phyloP scores from a whole-genome alignment of 2,113 vertebrate species.

The Enhydra lutris region DNA sequence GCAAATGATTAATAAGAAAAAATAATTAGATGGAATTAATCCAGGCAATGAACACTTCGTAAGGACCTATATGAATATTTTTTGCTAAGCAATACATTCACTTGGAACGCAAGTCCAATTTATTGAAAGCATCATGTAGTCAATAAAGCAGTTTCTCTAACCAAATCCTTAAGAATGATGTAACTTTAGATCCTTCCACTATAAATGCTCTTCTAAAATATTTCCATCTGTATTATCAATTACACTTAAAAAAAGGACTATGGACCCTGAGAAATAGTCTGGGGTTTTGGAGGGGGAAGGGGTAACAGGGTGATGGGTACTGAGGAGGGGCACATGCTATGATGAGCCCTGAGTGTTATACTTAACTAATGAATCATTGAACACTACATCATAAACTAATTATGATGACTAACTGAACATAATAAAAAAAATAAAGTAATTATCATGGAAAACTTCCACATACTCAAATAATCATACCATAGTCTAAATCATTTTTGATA shows the following conservation, averaged over 20 bases:
- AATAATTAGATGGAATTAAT: neutral
- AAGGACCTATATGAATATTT: neutral
- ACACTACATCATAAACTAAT: no score
- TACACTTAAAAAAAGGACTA: neutral
- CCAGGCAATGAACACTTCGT: neutral
- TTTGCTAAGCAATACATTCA: neutral
- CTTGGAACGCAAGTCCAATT: neutral
- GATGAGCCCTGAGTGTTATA: no score
- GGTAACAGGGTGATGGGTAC: no score
- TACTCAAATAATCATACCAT: neutral
- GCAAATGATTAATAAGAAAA: neutral
- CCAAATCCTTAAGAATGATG: neutral
- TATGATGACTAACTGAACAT: no score
- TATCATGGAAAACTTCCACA: neutral
- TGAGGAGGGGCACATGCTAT: no score
- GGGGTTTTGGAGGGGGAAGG: no score
- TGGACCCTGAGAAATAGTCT: no score
- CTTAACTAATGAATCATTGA: no score
- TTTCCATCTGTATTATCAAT: neutral
- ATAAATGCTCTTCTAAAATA: neutral
- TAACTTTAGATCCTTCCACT: slow-evolving; percentile 36
- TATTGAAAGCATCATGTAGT: neutral
- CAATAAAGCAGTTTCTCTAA: slow-evolving; percentile 5
- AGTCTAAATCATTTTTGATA: neutral
- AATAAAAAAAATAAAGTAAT: neutral